A percentile compares a stretch with the other conserved stretches of the same genome.
Conservation (phyloP, 1,140 invertebrate species). For the Cylas formicarius region DNA sequence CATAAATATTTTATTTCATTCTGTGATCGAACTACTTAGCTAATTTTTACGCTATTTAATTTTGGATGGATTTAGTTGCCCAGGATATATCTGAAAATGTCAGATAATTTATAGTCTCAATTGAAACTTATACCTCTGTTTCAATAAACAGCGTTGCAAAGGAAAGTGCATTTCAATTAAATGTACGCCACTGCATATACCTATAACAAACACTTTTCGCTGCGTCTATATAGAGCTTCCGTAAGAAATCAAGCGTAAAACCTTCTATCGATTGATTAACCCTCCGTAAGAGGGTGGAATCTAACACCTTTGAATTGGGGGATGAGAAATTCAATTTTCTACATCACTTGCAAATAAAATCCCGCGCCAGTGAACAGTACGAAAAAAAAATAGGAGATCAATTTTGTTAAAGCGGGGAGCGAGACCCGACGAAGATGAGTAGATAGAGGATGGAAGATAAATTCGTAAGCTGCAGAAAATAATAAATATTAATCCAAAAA, state of each 20-base stretch:
- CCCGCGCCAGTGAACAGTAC: constrained; percentile 33
- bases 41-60: no score
- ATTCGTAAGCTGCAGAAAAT: constrained; percentile 1
- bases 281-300: constrained; percentile 24
- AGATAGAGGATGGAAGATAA: neutral
- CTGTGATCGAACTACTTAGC: no score
- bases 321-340: constrained; percentile 42
- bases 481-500: constrained; percentile 12
- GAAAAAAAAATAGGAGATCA: constrained; percentile 27
- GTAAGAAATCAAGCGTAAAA: constrained; percentile 16
- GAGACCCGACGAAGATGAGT: constrained; percentile 7
- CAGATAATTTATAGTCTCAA: no score
- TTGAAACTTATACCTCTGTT: no score
- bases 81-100: no score
- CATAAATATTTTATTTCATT: no score
- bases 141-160: no score
- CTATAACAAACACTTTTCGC: no score
- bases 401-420: constrained; percentile 3
- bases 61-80: no score
- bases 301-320: constrained; percentile 35
- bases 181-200: no score
- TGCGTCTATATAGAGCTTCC: no score
- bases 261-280: constrained; percentile 35
- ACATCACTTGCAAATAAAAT: constrained; percentile 43
- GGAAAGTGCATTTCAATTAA: no score